Percentiles rank a stretch among this genome's conserved stretches.
phyloP scores from a whole-genome alignment of 2,888 invertebrate species.

The Parnassius orleans region DNA sequence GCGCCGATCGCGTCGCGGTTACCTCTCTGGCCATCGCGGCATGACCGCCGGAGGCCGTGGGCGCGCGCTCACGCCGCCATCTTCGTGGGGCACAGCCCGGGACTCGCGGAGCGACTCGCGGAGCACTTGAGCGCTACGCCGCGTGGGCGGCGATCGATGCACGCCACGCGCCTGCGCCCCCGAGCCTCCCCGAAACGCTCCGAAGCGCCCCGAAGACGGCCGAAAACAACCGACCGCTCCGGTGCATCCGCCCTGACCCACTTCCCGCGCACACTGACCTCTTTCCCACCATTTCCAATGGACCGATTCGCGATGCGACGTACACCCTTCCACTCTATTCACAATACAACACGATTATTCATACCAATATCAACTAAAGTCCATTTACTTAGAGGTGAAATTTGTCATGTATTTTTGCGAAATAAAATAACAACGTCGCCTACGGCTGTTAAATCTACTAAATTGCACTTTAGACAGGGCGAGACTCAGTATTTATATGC shows the following conservation, averaged over 20 bases:
- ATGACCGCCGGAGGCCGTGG: constrained; percentile 83
- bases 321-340: constrained; percentile 33
- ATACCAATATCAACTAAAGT: constrained; percentile 35
- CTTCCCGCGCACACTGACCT: constrained; percentile 64
- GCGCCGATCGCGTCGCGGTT: constrained; percentile 64
- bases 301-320: constrained; percentile 40
- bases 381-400: constrained; percentile 30
- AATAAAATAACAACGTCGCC: constrained; percentile 21
- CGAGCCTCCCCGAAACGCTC: constrained; percentile 48
- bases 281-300: constrained; percentile 41
- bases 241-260: constrained; percentile 70
- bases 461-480: constrained; percentile 52
- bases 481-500: constrained; percentile 42
- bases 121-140: constrained; percentile 63
- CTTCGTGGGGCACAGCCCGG: constrained; percentile 71
- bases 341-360: constrained; percentile 31
- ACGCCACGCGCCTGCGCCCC: constrained; percentile 67
- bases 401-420: constrained; percentile 20
- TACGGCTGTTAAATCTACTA: constrained; percentile 30
- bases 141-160: constrained; percentile 53
- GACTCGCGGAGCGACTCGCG: constrained; percentile 72
- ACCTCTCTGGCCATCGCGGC: constrained; percentile 88
- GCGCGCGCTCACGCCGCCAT: constrained; percentile 80
- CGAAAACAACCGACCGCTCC: constrained; percentile 44
- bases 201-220: constrained; percentile 41